Conservation (phyloP, 1,140 invertebrate species). For the Heliconius hewitsoni region DNA sequence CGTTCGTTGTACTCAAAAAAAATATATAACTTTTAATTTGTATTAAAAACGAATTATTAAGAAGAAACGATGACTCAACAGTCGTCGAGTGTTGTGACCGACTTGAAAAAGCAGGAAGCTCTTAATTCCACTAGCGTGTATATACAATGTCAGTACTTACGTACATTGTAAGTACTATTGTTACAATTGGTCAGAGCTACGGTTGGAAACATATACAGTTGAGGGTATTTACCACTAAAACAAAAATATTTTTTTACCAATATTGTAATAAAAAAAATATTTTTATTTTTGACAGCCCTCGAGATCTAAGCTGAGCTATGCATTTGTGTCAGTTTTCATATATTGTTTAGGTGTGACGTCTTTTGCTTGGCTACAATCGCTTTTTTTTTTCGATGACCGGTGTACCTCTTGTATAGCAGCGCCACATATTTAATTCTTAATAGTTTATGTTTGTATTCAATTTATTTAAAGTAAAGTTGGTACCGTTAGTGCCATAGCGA, state of each 20-base stretch:
- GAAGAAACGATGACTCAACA: constrained; percentile 10
- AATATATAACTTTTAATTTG: not conserved
- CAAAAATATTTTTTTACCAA: not conserved
- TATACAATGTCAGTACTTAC: not conserved
- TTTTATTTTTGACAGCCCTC: no score
- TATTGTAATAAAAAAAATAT: not conserved
- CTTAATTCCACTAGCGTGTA: not conserved
- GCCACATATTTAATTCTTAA: no score
- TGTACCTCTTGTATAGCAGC: no score
- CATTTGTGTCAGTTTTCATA: no score
- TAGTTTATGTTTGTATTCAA: no score
- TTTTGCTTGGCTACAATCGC: no score
- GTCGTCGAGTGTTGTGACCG: not conserved
- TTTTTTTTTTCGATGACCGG: no score
- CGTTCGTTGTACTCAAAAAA: not conserved
- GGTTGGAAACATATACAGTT: not conserved
- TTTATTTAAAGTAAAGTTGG: no score
- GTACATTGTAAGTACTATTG: not conserved
- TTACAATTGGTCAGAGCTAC: not conserved
- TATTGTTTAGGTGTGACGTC: no score
- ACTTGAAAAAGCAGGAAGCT: constrained; percentile 3
- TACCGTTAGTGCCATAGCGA: no score
- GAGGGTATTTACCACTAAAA: no score
- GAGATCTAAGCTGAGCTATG: no score
- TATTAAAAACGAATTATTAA: not conserved